Base-by-base conservation (phyloP, 2,888 invertebrate species). In the Nemapogon koenigi region DNA sequence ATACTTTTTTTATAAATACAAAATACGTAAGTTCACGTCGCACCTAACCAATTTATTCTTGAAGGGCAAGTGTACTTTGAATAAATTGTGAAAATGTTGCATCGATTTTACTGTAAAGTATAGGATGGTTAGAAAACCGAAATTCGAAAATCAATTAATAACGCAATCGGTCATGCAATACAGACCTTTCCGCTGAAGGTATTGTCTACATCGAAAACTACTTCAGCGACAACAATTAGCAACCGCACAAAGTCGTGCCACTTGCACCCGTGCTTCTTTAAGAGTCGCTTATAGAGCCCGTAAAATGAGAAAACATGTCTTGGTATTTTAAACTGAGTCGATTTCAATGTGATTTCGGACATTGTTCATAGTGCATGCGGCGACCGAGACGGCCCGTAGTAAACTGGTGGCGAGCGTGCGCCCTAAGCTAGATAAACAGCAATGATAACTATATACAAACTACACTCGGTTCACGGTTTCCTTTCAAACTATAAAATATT, bases 221-320 rank as follows among this genome's bases (percentile, higher is more conserved):
- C 61, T 49, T 80, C 79, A 36, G 72, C 70, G 30, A 76, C 54
- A 29, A 71, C 64, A 38, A 64, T 60, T 45, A 80, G 58, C 33
- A 78, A 56, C 62, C 76, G 76, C 35, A 73, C 55, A 45, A 80
- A 56, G 56, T 78, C 76, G 50, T 73, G 75, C 79, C 76, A 80
- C 51, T 69, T 71, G 60, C 72, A 76, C 43, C 71, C 65, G 56
- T 75, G 72, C 46, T 75, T 75, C 61, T 76, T 73, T 46, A 78
- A 66, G 57, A 78, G 68, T 49, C 67, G 61, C 51, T 67, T 75
- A 57, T 76, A 79, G 29, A 78, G 57, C 44, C 72, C 72, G 49
- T 66, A 73, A 51, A 76, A 73, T 43, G 75, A 75, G 41, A 59
- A 51, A 40, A 75, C 51, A 40, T 64, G 62, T 25, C 71, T 56